These are phyloP conservation scores for Unio delphinus DNA, from an alignment of 2,888 invertebrate genomes.

Conservation along the genomic window DNA sequence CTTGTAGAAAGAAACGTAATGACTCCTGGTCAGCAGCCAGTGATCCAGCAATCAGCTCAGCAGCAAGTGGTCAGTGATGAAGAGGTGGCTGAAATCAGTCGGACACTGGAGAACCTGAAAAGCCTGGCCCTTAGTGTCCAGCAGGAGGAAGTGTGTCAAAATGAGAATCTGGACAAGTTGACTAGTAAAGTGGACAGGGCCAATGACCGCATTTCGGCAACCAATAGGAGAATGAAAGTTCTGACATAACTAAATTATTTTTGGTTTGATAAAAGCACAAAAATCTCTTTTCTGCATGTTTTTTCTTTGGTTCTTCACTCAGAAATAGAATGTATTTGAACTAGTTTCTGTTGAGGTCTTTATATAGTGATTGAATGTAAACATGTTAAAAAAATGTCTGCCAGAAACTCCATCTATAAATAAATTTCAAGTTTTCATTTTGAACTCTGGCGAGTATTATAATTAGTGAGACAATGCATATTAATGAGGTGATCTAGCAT, in stretches of 20 bases:
- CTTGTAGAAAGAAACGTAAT: no score
- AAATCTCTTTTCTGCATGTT: no score
- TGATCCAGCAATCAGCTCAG: not conserved
- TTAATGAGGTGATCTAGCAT: no score
- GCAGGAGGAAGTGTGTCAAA: conserved; percentile 41
- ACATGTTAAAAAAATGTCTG: no score
- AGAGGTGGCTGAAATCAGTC: conserved; percentile 46
- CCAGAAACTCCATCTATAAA: no score
- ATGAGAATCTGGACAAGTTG: conserved; percentile 45
- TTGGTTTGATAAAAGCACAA: not conserved
- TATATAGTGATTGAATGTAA: no score
- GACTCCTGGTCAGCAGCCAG: conserved; percentile 2
- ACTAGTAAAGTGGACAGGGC: conserved; percentile 43
- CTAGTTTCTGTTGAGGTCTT: no score
- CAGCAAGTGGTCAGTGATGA: conserved; percentile 40
- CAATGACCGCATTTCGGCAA: conserved; percentile 33
- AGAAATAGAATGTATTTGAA: no score
- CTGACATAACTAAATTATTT: conserved; percentile 9
- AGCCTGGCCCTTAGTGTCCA: conserved; percentile 47
- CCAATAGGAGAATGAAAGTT: conserved; percentile 35
- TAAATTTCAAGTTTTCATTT: no score
- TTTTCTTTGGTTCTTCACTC: no score
- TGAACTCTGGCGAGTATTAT: no score
- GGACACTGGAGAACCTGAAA: conserved; percentile 43
- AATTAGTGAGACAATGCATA: no score